These are phyloP conservation scores for Neoaliturus tenellus DNA, from an alignment of 2,888 invertebrate species.

Conservation along the genomic window DNA sequence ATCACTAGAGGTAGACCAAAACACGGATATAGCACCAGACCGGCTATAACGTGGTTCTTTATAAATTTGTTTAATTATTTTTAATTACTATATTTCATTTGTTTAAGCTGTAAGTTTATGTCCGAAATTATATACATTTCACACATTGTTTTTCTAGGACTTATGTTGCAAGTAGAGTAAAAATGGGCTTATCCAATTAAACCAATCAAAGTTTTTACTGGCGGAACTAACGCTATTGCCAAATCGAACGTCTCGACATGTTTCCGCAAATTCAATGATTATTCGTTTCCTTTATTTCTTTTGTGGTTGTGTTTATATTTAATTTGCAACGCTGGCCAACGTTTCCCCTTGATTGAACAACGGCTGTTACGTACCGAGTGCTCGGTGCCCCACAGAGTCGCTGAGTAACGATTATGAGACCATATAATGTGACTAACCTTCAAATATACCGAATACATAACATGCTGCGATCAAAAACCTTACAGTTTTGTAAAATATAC, in stretches of 20 bases:
- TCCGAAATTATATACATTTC: no score
- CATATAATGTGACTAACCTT: no score
- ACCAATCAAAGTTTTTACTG: slow-evolving; percentile 21
- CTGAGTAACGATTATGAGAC: no score
- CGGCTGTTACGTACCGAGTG: background rate
- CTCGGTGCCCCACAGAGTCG: background rate
- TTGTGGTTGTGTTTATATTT: background rate
- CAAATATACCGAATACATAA: no score
- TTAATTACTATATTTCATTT: no score
- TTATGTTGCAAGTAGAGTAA: no score
- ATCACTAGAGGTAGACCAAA: background rate
- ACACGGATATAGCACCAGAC: background rate
- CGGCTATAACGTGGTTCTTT: no score
- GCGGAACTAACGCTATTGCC: slow-evolving; percentile 20
- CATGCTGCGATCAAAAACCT: no score
- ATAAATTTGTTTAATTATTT: no score
- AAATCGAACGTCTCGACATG: slow-evolving; percentile 30
- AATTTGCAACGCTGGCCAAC: slow-evolving; percentile 41
- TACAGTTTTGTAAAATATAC: no score
- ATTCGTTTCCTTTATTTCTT: slow-evolving; percentile 28
- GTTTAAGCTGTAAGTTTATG: no score
- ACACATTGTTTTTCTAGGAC: no score
- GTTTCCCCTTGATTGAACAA: background rate
- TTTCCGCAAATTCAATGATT: slow-evolving; percentile 47
- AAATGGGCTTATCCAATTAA: slow-evolving; percentile 37